Conservation (phyloP, 2,113 vertebrate species). For the Pygoscelis antarcticus region DNA sequence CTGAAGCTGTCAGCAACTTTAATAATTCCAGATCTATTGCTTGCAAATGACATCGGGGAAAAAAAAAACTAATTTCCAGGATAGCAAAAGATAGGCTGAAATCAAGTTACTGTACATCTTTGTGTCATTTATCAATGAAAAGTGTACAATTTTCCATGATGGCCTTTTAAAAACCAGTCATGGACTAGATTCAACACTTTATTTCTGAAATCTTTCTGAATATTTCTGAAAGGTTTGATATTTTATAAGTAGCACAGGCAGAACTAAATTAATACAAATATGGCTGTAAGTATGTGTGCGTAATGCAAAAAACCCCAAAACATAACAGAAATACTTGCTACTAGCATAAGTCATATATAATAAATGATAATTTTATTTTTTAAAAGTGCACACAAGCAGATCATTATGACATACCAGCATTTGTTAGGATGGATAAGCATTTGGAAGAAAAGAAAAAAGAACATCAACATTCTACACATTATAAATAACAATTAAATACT, state of each 20-base stretch:
- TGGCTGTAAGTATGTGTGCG: not conserved
- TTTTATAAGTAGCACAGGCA: not conserved
- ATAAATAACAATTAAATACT: not conserved
- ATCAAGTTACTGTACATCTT: not conserved
- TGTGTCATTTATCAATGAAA: not conserved
- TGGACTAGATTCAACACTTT: not conserved
- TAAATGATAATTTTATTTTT: not conserved
- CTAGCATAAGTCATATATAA: not conserved
- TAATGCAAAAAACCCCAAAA: accelerated
- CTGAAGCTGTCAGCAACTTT: not conserved
- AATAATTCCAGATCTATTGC: not conserved
- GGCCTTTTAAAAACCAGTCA: not conserved
- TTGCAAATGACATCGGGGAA: not conserved
- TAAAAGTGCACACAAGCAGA: not conserved
- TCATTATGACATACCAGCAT: not conserved
- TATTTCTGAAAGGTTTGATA: not conserved
- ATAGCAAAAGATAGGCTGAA: not conserved
- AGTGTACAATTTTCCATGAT: not conserved
- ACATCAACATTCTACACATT: not conserved
- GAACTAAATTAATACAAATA: not conserved
- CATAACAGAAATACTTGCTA: not conserved
- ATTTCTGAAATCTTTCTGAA: not conserved
- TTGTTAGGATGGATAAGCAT: not conserved
- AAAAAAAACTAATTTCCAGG: not conserved
- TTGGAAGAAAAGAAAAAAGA: not conserved